Conservation (phyloP, 2,113 vertebrate genomes). For the Cebidichthys violaceus region DNA sequence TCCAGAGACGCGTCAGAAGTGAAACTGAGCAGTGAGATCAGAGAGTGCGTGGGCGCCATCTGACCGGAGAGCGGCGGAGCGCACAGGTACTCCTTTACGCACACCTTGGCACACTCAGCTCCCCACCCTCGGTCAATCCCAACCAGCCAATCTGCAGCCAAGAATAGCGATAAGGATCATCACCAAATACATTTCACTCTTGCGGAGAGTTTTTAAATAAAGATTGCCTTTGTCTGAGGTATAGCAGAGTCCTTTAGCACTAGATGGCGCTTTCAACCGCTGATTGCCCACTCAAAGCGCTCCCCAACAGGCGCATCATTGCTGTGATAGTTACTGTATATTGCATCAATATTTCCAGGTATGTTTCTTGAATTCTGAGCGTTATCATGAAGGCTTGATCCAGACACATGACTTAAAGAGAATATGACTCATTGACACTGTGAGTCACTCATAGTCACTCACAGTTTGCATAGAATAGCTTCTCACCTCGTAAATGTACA, state of each 20-base stretch:
- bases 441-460: conserved; percentile 40
- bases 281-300: neutral
- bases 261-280: conserved; percentile 62
- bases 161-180: neutral
- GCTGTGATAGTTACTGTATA: neutral
- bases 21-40: conserved; percentile 3
- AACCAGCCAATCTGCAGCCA: neutral
- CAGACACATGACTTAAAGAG: neutral
- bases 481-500: neutral
- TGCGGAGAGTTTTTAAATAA: fast-evolving
- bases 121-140: conserved; percentile 4
- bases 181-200: no score
- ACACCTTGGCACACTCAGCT: conserved; percentile 8
- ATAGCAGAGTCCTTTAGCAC: neutral
- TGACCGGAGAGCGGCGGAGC: conserved; percentile 1
- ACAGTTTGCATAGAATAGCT: neutral
- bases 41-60: conserved; percentile 8
- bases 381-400: neutral
- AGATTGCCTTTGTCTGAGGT: neutral
- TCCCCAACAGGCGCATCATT: no score
- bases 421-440: conserved; percentile 22
- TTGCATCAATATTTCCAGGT: neutral
- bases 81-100: conserved; percentile 7
- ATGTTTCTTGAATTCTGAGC: neutral
- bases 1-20: neutral